phyloP scores from a whole-genome alignment of 2,888 invertebrate species.

The Erebia aethiops region DNA sequence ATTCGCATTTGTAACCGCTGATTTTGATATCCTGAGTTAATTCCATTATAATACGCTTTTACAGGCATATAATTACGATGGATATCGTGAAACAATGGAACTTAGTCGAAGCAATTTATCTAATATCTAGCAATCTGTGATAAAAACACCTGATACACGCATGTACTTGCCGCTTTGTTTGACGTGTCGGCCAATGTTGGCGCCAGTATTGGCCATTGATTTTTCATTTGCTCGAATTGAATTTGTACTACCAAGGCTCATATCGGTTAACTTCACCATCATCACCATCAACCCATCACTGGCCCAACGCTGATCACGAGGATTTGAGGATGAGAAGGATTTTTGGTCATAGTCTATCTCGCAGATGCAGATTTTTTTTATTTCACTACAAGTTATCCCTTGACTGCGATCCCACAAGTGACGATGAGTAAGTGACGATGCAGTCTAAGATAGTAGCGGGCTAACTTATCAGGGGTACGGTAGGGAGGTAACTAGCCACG shows the following conservation, averaged over 20 bases:
- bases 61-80: slow-evolving; percentile 1
- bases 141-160: slow-evolving; percentile 50
- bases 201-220: slow-evolving; percentile 33
- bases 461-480: too few species aligned
- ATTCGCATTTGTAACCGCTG: not conserved
- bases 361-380: too few species aligned
- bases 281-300: too few species aligned
- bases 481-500: too few species aligned
- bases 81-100: slow-evolving; percentile 59
- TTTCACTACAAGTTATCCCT: too few species aligned
- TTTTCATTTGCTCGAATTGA: slow-evolving; percentile 11
- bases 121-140: slow-evolving; percentile 53
- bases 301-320: too few species aligned
- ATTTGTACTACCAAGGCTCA: not conserved
- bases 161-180: slow-evolving; percentile 38
- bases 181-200: slow-evolving; percentile 34
- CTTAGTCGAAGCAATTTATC: slow-evolving; percentile 50
- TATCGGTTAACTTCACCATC: too few species aligned
- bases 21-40: not conserved
- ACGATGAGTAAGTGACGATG: too few species aligned
- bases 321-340: too few species aligned
- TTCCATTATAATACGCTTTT: slow-evolving; percentile 1
- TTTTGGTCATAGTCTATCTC: too few species aligned
- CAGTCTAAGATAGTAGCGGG: too few species aligned
- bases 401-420: too few species aligned